Evolutionary conservation across 2,113 vertebrate species (phyloP), one percentile per base, ranked within the genome.

Genomic region (Neodon shergylaensis): DNA sequence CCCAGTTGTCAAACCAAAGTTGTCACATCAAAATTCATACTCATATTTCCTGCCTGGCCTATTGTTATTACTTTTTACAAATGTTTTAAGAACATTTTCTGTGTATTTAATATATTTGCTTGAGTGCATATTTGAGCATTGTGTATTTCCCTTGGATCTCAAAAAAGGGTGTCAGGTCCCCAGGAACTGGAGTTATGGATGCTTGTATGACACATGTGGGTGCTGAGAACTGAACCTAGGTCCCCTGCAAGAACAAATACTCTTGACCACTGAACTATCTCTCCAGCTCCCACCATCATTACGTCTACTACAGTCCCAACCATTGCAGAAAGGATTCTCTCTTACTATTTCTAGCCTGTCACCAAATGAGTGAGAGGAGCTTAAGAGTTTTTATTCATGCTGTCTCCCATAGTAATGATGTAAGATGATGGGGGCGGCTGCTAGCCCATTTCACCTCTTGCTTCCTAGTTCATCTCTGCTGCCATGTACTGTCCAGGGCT

Each of bases 1-100:
- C 39, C 89, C 14, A 93, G 76, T 82, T 94, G 44, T 77, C 47
- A 94, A 83, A 58, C 85, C 36, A 88, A 21, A 88, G 36, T 39
- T 12, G 13, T 81, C n/a, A 65, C 9, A 61, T 87, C 70, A 73
- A 26, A 92, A 94, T 84, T 87, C 58, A 44, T 78, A 16, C 36
- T 77, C 12, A 1, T 54, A 10, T 79, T 72, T 33, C 16, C 49
- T 89, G 11, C 22, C 42, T 85, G 87, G 24, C 21, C n/a, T 79
- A 4, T 52, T 24, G 1, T 74, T 3, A 13, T 44, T 76, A 44
- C 28, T 90, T 92, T 83, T 94, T 21, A 39, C 39, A 39, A 61
- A 26, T 82, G 61, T 42, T 83, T 63, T 83, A 21, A 72, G n/a
- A 72, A n/a, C 68, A 83, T 63, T 61, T 83, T 83, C 36, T 16